phyloP scores from a whole-genome alignment of 2,113 vertebrate species.

The Dendrocopos noguchii region DNA sequence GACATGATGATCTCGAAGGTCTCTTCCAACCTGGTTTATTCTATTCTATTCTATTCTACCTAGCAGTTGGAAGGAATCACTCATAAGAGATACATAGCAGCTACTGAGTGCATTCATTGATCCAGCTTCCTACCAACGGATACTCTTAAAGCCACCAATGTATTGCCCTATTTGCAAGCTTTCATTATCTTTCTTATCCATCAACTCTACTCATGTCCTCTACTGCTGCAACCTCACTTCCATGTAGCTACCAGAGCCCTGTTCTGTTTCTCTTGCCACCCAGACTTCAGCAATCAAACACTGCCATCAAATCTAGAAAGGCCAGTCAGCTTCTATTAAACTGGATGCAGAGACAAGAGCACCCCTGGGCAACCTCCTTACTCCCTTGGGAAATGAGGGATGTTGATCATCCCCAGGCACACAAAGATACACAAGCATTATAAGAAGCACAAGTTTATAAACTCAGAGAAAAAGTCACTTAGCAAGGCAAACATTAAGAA shows the following conservation, averaged over 20 bases:
- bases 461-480: accelerated
- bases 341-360: background rate
- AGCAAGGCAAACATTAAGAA: background rate
- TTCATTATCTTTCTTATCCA: background rate
- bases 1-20: too few relatives aligned
- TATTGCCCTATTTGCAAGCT: background rate
- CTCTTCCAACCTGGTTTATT: too few relatives aligned
- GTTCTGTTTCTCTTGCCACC: background rate
- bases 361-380: background rate
- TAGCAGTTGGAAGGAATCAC: background rate
- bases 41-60: too few relatives aligned
- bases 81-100: background rate
- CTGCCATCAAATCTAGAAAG: background rate
- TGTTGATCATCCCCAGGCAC: background rate
- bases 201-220: background rate
- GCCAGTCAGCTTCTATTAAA: background rate
- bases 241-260: background rate
- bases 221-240: background rate
- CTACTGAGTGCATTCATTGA: background rate
- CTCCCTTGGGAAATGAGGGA: background rate
- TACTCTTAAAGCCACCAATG: background rate
- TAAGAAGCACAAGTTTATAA: background rate
- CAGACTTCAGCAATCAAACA: background rate
- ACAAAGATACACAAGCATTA: background rate
- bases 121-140: background rate